These are phyloP conservation scores for Portevinia maculata DNA, from an alignment of 2,888 invertebrate species.

Conservation along the genomic window DNA sequence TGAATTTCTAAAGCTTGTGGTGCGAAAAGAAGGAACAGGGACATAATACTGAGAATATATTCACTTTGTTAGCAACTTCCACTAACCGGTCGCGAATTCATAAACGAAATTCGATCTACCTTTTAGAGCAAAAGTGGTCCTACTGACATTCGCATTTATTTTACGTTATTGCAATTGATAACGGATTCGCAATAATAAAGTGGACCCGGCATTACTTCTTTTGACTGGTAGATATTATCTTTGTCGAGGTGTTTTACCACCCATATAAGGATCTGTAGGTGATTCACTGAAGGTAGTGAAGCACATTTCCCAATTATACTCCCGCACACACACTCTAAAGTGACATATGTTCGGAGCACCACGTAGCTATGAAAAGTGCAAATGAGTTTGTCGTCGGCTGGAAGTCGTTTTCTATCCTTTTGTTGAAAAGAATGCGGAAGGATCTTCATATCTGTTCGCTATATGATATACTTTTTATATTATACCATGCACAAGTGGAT, in stretches of 20 bases:
- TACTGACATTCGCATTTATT: neutral
- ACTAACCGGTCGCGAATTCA: conserved; percentile 16
- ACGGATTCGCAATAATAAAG: conserved; percentile 5
- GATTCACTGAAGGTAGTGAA: conserved; percentile 20
- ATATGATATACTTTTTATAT: conserved; percentile 39
- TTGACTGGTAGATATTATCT: conserved; percentile 38
- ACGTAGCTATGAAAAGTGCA: conserved; percentile 34
- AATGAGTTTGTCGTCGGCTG: conserved; percentile 49
- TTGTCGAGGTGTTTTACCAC: conserved; percentile 19
- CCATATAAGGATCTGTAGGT: neutral
- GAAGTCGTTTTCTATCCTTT: conserved; percentile 19
- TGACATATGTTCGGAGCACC: conserved; percentile 34
- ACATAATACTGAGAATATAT: no score
- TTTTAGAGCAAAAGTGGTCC: no score
- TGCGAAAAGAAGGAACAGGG: no score
- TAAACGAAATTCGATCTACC: conserved; percentile 16
- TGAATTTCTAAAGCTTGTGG: no score
- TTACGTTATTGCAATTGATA: conserved; percentile 27
- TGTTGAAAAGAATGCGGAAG: conserved; percentile 49
- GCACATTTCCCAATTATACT: conserved; percentile 23
- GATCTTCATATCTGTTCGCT: conserved; percentile 33
- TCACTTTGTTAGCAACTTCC: no score
- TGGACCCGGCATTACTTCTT: conserved; percentile 46
- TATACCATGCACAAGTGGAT: conserved; percentile 25
- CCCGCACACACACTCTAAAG: conserved; percentile 1